Base-by-base conservation (phyloP, 2,113 vertebrate species). In the Phoxinus phoxinus region DNA sequence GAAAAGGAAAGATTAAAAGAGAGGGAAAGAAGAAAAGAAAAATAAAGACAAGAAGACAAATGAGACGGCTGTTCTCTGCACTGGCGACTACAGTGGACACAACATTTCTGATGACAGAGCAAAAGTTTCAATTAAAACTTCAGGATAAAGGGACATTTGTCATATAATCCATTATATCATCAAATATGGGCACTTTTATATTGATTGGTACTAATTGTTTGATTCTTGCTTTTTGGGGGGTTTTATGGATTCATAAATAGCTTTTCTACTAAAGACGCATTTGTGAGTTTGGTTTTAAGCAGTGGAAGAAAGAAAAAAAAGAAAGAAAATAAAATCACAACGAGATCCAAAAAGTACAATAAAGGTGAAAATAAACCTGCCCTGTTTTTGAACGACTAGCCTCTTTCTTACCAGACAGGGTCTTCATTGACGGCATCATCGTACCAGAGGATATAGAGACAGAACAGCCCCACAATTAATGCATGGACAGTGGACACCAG, bases 361-460 rank as follows among this genome's bases (percentile, higher is more conserved):
- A 9, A 32, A 44, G 65, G 13, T 46, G 4, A 46, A 41, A 48
- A 9, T 10, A 37, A 9, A 32, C 6, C 4, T 13, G 17, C 11
- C 11, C 13, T 4, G 6, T 17, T 71, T 67, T 76, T 35, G 2
- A 65, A 65, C 27, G 19, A 4, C 53, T 11, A 0, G 48, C 17
- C 23, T 69, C 94, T 95, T 93, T 69, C 94, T 95, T 93, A 96
- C 95, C 94, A 96, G 89, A 95, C 93, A 0, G 95, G 95, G 88
- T 95, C 94, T 84, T 92, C 90, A 86, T 96, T 96, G 86, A 96
- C 92, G 0, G 74, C 93, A 1, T 95, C 95, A 23, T 95, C 95
- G 7, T 91, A 96, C 89, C 93, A 94, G 88, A 96, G 92, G 92
- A 96, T 95, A 90, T 95, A 96, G 61, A 95, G 91, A 88, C 95